Percentiles rank a stretch among this genome's conserved stretches.
These are phyloP conservation scores for Passer domesticus DNA, from an alignment of 2,113 vertebrate genomes.

Conservation along the genomic window DNA sequence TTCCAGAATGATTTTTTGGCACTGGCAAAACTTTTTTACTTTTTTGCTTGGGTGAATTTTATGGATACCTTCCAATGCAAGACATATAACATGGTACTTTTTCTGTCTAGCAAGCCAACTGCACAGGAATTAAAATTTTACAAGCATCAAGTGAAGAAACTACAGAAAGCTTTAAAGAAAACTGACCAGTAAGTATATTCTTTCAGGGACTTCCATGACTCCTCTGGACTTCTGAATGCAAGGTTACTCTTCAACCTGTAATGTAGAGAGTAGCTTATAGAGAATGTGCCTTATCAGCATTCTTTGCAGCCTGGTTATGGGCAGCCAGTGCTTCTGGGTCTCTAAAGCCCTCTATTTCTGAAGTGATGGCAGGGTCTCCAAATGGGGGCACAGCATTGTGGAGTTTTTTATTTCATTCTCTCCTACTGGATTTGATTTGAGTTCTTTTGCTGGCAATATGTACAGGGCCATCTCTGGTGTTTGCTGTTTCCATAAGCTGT, in stretches of 20 bases:
- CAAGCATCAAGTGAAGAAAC: conserved; percentile 80
- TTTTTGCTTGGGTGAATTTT: not conserved
- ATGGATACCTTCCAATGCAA: not conserved
- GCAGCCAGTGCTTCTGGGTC: not conserved
- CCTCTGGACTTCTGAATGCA: not conserved
- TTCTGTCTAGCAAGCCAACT: conserved; percentile 72
- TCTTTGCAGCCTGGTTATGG: not conserved
- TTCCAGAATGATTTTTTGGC: not conserved
- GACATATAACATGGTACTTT: not conserved
- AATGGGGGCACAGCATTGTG: not conserved
- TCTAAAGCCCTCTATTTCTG: not conserved
- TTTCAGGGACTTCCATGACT: not conserved
- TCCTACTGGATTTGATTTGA: not conserved
- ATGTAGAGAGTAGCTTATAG: not conserved
- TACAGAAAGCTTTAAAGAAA: conserved; percentile 78
- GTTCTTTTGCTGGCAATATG: not conserved
- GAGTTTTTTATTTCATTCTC: not conserved
- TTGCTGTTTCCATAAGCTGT: not conserved
- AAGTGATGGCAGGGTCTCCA: not conserved
- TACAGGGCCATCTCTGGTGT: not conserved
- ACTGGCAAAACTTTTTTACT: not conserved
- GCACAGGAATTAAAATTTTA: conserved; percentile 80
- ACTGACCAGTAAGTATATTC: conserved; percentile 69
- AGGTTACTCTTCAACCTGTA: not conserved
- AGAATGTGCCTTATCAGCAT: not conserved